These are phyloP conservation scores for Carettochelys insculpta DNA, from an alignment of 2,113 vertebrate species.

Conservation along the genomic window DNA sequence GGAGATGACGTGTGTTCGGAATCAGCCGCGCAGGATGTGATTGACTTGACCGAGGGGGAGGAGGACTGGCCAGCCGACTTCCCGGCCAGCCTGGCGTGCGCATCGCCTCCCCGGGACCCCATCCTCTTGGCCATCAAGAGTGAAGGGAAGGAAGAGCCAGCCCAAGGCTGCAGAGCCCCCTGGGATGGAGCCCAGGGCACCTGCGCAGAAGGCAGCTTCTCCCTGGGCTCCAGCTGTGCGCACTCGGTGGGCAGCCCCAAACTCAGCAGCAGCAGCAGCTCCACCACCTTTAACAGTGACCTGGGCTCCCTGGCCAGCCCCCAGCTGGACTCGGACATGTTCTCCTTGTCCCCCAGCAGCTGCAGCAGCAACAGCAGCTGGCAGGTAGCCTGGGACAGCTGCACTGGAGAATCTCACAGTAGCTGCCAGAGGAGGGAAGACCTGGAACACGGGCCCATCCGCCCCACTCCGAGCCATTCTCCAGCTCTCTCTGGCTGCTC, in stretches of 20 bases:
- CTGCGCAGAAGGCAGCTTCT: not conserved
- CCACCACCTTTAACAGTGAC: slow-evolving; percentile 56
- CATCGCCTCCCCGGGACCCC: not conserved
- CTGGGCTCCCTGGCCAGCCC: slow-evolving; percentile 60
- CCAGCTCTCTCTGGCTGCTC: slow-evolving; percentile 1
- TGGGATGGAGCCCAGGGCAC: not conserved
- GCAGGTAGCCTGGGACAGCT: not conserved
- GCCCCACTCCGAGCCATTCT: not conserved
- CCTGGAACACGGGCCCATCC: not conserved
- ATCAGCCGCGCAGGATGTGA: not conserved
- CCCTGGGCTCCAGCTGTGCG: not conserved
- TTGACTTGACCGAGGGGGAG: slow-evolving; percentile 74
- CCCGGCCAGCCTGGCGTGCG: not conserved
- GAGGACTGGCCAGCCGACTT: slow-evolving; percentile 45
- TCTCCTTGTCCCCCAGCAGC: slow-evolving; percentile 50
- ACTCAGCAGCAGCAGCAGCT: slow-evolving; percentile 52
- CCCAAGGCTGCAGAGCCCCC: not conserved
- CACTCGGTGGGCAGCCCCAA: slow-evolving; percentile 29
- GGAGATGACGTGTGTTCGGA: slow-evolving; percentile 53
- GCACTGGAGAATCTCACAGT: not conserved
- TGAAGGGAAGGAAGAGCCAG: fast-evolving
- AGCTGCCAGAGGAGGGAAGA: slow-evolving; percentile 31
- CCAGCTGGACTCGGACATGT: slow-evolving; percentile 27
- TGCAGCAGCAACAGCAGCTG: slow-evolving; percentile 42
- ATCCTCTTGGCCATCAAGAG: not conserved